Conservation (phyloP, 1,140 invertebrate species). For the Tribolium madens region DNA sequence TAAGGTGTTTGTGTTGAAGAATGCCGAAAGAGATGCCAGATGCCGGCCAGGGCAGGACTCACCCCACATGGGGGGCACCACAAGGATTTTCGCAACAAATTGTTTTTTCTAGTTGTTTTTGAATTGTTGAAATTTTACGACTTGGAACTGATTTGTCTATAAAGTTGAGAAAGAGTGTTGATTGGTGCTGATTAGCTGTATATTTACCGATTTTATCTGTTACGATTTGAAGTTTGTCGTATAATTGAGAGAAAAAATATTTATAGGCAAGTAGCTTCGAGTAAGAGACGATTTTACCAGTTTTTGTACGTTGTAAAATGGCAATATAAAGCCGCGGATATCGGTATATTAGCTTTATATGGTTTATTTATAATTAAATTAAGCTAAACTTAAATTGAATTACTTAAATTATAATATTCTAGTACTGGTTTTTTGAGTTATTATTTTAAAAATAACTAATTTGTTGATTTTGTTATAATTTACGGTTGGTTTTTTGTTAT, state of each 20-base stretch:
- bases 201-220: neutral
- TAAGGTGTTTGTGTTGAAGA: slow-evolving; percentile 56
- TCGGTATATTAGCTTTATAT: no score
- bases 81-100: neutral
- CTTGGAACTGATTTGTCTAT: neutral
- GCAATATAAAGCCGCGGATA: neutral
- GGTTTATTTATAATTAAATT: no score
- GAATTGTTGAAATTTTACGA: neutral
- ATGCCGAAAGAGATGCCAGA: slow-evolving; percentile 52
- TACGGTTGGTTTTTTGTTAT: no score
- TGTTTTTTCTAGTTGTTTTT: neutral
- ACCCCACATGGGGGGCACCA: neutral
- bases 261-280: neutral
- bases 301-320: neutral
- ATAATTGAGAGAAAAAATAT: slow-evolving; percentile 15
- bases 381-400: no score
- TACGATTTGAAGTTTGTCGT: neutral
- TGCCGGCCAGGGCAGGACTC: slow-evolving; percentile 47
- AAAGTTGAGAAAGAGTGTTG: neutral
- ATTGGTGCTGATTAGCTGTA: neutral
- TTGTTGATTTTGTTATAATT: no score
- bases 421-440: no score
- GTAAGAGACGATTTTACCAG: neutral
- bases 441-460: no score
- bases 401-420: no score